Conservation (phyloP, 2,888 invertebrate genomes). For the Autographa pulchrina region DNA sequence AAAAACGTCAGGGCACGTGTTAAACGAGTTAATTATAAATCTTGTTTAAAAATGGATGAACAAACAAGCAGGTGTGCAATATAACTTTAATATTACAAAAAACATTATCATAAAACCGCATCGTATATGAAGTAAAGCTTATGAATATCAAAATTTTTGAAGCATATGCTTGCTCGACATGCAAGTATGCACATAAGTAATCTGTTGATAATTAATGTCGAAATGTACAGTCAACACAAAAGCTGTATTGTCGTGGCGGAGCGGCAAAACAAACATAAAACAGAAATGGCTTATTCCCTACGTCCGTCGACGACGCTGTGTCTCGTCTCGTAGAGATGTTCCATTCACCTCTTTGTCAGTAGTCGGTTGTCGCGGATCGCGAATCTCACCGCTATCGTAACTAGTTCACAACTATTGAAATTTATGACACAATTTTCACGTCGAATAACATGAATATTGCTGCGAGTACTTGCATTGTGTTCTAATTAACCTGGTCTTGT, state of each 20-base stretch:
- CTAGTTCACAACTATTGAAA: conserved; percentile 31
- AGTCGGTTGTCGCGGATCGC: conserved; percentile 30
- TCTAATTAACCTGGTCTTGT: not conserved
- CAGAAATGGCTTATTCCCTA: conserved; percentile 76
- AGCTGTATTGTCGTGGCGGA: conserved; percentile 73
- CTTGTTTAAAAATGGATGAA: conserved; percentile 1
- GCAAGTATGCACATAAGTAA: conserved; percentile 66
- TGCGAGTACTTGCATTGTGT: conserved; percentile 10
- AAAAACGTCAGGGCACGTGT: not conserved
- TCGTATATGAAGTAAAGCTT: conserved; percentile 11
- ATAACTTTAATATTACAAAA: not conserved
- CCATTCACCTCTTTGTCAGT: conserved; percentile 47
- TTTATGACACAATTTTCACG: conserved; percentile 28
- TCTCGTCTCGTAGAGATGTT: conserved; percentile 52
- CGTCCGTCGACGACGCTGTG: conserved; percentile 38
- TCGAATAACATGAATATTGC: conserved; percentile 26
- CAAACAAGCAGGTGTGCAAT: not conserved
- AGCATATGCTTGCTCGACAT: conserved; percentile 28
- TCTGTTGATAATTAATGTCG: conserved; percentile 78
- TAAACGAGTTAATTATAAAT: conserved; percentile 4
- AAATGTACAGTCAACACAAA: conserved; percentile 78
- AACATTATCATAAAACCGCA: not conserved
- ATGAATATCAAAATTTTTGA: conserved; percentile 37
- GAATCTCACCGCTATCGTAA: conserved; percentile 28
- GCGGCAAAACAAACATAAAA: conserved; percentile 77